These are phyloP conservation scores for Salpingus planirostris DNA, from an alignment of 2,888 invertebrate genomes.

Conservation along the genomic window DNA sequence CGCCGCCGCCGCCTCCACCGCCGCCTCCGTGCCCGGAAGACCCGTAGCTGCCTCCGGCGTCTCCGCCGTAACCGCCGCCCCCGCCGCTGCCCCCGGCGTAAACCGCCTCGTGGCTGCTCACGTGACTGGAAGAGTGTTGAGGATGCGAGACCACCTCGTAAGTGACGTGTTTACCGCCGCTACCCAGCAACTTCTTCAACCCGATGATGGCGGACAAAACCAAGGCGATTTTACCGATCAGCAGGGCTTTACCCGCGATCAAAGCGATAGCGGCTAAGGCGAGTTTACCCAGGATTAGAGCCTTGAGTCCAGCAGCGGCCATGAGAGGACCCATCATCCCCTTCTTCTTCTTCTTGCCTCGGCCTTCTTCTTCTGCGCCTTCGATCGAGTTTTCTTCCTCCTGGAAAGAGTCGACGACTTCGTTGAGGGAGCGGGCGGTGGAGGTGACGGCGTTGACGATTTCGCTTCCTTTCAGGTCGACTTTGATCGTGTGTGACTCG, in stretches of 20 bases:
- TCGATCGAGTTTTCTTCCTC: conserved; percentile 47
- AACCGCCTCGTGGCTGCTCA: conserved; percentile 58
- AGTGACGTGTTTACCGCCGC: conserved; percentile 71
- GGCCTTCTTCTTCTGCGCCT: conserved; percentile 65
- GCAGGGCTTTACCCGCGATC: conserved; percentile 76
- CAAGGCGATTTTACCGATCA: conserved; percentile 77
- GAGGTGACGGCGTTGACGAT: conserved; percentile 71
- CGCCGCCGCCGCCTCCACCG: conserved; percentile 53
- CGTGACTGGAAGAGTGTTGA: conserved; percentile 63
- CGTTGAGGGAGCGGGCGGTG: conserved; percentile 71
- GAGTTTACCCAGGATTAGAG: conserved; percentile 69
- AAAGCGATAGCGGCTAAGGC: conserved; percentile 74
- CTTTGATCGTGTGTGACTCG: conserved; percentile 70
- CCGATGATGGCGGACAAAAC: conserved; percentile 78
- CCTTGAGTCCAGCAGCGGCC: conserved; percentile 66
- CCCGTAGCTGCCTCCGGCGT: conserved; percentile 42
- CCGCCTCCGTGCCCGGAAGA: conserved; percentile 33
- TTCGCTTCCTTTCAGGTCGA: conserved; percentile 77
- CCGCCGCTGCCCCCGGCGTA: conserved; percentile 40
- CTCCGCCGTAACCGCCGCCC: conserved; percentile 49
- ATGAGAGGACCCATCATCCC: conserved; percentile 71
- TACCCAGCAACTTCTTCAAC: conserved; percentile 68
- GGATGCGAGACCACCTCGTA: conserved; percentile 83
- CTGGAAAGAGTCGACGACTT: conserved; percentile 57
- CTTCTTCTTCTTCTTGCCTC: conserved; percentile 69